Evolutionary conservation across 1,140 invertebrate genomes (phyloP), one percentile per base, ranked within the genome.

Genomic region (Mizuhopecten yessoensis): DNA sequence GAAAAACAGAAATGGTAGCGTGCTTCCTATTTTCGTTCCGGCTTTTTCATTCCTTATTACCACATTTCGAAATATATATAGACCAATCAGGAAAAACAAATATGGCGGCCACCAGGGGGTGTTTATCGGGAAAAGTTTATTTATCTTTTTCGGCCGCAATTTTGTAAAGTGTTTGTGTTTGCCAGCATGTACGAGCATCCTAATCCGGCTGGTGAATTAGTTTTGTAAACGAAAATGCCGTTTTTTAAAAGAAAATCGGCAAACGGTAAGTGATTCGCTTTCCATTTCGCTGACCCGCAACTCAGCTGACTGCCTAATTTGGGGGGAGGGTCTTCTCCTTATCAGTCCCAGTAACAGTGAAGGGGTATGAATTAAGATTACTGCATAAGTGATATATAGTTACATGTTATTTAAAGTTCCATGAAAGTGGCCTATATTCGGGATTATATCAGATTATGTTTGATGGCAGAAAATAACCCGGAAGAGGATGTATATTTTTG

Each of bases 281-380:
- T 75, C 57, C 57, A 75, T 75, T 75, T 75, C 57, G 57, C 23
- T 75, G 57, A 75, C 57, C 57, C 57, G 57, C n/a, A 75, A n/a
- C 57, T 75, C 57, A 29, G 23, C 23, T 13, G 57, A 29, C n/a
- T 9, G 5, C 23, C 7, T 57, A 23, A 75, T 75, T 75, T 75
- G n/a, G 57, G 57, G 57, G 57, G 57, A 75, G 57, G 57, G 57
- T 75, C 57, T 75, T n/a, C n/a, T n/a, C n/a, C 57, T 75, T 75
- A 75, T 75, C 57, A 75, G 57, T 17, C 5, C 42, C 17, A 17
- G 42, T 45, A 45, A 45, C n/a, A 45, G 17, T 45, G 9, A 45
- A 17, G 9, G 9, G 42, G 17, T 17, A 1, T 45, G 42, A 15
- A 45, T 1, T 45, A 45, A 45, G 17, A 20, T 10, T 20, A 45